These are phyloP conservation scores for Mizuhopecten yessoensis DNA, from an alignment of 1,140 invertebrate genomes.

Conservation along the genomic window DNA sequence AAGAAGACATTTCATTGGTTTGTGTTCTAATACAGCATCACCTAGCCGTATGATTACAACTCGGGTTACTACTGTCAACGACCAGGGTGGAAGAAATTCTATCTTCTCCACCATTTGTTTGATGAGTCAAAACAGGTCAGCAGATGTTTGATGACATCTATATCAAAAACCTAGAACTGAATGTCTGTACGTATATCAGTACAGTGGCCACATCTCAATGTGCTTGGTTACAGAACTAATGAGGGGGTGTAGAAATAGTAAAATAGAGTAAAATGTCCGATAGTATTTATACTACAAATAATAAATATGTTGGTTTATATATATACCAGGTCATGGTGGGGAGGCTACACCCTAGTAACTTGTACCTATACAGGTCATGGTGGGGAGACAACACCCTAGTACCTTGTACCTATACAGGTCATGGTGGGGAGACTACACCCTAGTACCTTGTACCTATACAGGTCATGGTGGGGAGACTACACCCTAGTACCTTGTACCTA, in stretches of 20 bases:
- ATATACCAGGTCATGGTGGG: too few relatives aligned
- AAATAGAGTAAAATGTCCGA: background rate
- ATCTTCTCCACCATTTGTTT: background rate
- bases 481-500: too few relatives aligned
- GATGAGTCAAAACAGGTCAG: background rate
- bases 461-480: too few relatives aligned
- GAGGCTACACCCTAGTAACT: too few relatives aligned
- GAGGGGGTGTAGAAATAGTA: background rate
- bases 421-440: too few relatives aligned
- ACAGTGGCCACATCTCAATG: background rate
- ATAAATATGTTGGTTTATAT: background rate
- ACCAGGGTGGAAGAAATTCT: background rate
- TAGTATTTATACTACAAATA: background rate
- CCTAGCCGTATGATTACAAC: background rate
- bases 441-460: too few relatives aligned
- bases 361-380: too few relatives aligned
- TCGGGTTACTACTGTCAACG: background rate
- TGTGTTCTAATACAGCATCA: background rate
- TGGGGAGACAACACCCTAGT: too few relatives aligned
- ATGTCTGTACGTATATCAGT: background rate
- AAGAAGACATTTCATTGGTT: background rate
- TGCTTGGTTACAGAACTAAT: background rate
- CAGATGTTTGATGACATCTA: background rate
- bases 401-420: too few relatives aligned
- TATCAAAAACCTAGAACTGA: background rate